phyloP scores from a whole-genome alignment of 2,113 vertebrate genomes.

The Arenaria interpres region DNA sequence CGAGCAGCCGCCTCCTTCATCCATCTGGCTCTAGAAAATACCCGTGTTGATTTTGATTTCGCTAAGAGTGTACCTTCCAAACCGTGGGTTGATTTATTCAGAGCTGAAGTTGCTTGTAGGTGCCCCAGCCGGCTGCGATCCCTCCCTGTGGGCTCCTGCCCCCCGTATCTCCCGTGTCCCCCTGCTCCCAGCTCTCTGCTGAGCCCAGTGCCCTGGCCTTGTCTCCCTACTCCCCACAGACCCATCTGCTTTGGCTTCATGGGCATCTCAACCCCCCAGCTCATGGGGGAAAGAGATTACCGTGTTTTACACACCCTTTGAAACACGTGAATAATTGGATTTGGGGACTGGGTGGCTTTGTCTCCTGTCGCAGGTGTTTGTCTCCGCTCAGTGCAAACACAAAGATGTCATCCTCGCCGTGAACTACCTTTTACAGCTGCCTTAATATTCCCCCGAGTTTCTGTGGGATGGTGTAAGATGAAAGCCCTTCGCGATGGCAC shows the following conservation, averaged over 20 bases:
- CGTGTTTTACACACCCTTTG: background rate
- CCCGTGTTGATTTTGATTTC: background rate
- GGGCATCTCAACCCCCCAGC: background rate
- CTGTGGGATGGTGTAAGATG: background rate
- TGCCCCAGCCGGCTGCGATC: background rate
- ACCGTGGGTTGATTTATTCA: background rate
- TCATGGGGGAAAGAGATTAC: background rate
- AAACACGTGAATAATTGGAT: background rate
- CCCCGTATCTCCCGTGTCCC: rapidly evolving
- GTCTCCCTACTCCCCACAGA: background rate
- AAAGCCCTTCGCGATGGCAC: background rate
- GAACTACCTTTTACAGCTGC: constrained; percentile 9
- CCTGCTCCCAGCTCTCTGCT: background rate
- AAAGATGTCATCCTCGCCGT: background rate
- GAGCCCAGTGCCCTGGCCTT: background rate
- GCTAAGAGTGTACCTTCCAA: background rate
- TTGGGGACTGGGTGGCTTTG: constrained; percentile 1
- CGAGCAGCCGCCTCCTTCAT: background rate
- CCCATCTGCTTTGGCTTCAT: background rate
- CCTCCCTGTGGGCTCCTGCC: background rate
- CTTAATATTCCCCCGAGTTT: background rate
- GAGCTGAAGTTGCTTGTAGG: background rate
- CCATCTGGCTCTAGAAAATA: background rate
- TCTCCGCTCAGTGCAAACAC: background rate
- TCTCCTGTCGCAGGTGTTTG: background rate